Conservation (phyloP, 2,888 invertebrate genomes). For the Gymnocheta viridis region DNA sequence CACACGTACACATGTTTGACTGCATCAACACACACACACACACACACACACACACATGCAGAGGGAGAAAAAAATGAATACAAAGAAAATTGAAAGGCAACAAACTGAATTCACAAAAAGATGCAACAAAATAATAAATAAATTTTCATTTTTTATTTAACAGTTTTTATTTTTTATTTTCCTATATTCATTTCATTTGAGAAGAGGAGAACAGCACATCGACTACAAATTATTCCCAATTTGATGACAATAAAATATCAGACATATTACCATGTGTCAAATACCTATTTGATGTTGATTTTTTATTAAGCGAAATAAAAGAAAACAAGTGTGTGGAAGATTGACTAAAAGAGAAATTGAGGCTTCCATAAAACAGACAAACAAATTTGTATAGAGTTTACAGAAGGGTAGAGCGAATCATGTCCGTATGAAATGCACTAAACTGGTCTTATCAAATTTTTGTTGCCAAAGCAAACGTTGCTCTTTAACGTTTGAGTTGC, state of each 20-base stretch:
- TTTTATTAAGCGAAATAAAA: neutral
- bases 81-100: conserved; percentile 44
- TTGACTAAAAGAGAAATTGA: neutral
- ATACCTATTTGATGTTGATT: conserved; percentile 32
- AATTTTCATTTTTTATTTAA: conserved; percentile 63
- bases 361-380: neutral
- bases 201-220: neutral
- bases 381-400: too few relatives aligned
- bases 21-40: neutral
- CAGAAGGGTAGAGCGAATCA: too few relatives aligned
- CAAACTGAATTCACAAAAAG: conserved; percentile 17
- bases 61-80: conserved; percentile 19
- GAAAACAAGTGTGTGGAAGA: neutral
- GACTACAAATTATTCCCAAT: conserved; percentile 63
- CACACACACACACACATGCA: neutral
- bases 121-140: conserved; percentile 68
- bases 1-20: neutral
- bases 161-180: conserved; percentile 6
- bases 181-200: neutral
- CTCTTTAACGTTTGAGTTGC: too few relatives aligned
- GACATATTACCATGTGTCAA: conserved; percentile 65
- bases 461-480: too few relatives aligned
- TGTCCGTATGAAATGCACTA: too few relatives aligned
- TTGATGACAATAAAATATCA: conserved; percentile 69
- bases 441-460: too few relatives aligned